Evolutionary conservation across 2,113 vertebrate species (phyloP).

Genomic region (Thalassoma bifasciatum): DNA sequence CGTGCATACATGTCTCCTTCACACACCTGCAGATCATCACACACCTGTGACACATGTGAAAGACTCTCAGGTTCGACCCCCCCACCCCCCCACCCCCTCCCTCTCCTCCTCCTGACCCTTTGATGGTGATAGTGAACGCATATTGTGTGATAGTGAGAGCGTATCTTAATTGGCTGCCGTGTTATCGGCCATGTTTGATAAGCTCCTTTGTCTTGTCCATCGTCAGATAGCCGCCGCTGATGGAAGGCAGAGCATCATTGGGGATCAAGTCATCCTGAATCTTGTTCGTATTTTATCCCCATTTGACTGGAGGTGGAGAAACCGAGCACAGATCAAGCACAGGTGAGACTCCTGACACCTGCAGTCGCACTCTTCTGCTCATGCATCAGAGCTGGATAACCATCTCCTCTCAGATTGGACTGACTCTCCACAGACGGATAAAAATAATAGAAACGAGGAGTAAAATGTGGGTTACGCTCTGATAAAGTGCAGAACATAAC

Average conservation of each 20-base stretch:
- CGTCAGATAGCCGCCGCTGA: constrained; percentile 51
- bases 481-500: not conserved
- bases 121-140: constrained; percentile 52
- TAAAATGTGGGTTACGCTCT: not conserved
- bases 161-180: constrained; percentile 74
- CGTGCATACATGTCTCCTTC: not conserved
- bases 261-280: constrained; percentile 28
- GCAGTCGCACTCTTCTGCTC: no score
- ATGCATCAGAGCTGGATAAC: constrained; percentile 58
- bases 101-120: no score
- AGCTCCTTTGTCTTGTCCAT: constrained; percentile 76
- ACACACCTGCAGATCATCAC: not conserved
- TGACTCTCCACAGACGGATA: constrained; percentile 31
- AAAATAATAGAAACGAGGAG: not conserved
- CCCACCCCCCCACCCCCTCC: no score
- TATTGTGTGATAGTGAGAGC: constrained; percentile 53
- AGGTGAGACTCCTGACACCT: not conserved
- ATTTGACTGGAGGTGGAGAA: constrained; percentile 6
- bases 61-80: constrained; percentile 10
- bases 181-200: constrained; percentile 69
- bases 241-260: constrained; percentile 25
- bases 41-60: no score
- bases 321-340: no score
- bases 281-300: constrained; percentile 35
- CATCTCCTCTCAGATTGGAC: constrained; percentile 33